Conservation (phyloP, 64 coral and sea anemone genomes). For the Stichodactyla mertensii region DNA sequence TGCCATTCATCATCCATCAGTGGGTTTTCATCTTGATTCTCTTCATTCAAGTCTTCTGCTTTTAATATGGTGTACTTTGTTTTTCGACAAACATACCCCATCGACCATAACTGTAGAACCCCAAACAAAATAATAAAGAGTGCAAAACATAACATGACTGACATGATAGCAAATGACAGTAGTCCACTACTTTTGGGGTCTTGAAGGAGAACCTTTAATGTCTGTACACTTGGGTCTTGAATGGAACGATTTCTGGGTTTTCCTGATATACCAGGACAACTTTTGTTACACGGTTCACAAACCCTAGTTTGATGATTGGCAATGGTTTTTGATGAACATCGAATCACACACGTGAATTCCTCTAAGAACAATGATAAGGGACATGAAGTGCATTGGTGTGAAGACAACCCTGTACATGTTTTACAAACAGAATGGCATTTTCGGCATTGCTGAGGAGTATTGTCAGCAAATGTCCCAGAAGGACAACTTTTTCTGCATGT, state of each 20-base stretch:
- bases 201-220: slow-evolving; percentile 15
- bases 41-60: not conserved
- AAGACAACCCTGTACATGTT: slow-evolving; percentile 51
- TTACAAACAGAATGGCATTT: slow-evolving; percentile 76
- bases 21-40: slow-evolving; percentile 9
- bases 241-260: slow-evolving; percentile 32
- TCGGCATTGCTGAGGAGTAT: slow-evolving; percentile 23
- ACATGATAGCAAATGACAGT: slow-evolving; percentile 22
- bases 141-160: slow-evolving; percentile 21
- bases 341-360: slow-evolving; percentile 60
- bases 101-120: slow-evolving; percentile 44
- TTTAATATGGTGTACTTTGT: slow-evolving; percentile 10
- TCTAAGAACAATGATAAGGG: slow-evolving; percentile 59
- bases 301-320: not conserved
- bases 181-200: slow-evolving; percentile 6
- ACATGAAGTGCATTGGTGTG: slow-evolving; percentile 51
- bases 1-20: slow-evolving; percentile 29
- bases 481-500: slow-evolving; percentile 78
- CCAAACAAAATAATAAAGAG: slow-evolving; percentile 48
- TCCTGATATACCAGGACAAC: slow-evolving; percentile 1
- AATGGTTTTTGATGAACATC: slow-evolving; percentile 55
- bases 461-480: slow-evolving; percentile 21
- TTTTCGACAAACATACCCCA: not conserved
- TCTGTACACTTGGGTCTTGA: slow-evolving; percentile 21
- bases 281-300: slow-evolving; percentile 36